Base-by-base conservation (phyloP, 2,797 vertebrate species). In the Mus spretus region DNA sequence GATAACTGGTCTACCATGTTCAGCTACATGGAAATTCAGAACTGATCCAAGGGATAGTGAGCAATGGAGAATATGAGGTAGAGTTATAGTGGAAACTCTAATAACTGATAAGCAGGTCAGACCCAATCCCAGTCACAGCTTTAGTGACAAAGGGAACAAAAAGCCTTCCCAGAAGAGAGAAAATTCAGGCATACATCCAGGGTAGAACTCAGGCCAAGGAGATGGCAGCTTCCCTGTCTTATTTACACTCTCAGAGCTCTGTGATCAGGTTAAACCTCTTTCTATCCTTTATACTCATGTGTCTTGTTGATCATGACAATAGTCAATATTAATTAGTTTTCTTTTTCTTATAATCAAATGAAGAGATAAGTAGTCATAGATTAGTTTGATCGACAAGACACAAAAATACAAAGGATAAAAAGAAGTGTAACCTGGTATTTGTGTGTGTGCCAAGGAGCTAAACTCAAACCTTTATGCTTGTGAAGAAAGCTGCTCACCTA, bases 281-380 rank as follows among this genome's bases (percentile, higher is more conserved):
- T 80, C 40, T 77, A 1, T 61, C 40, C 14, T 65, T 61, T 37
- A 19, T 44, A 12, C 28, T 83, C 79, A 86, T 11, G n/a, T 50
- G 28, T 26, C 75, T 78, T 22, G 28, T 11, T 53, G 84, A 31
- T 78, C 24, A 59, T 80, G 47, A 75, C 77, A 91, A 55, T 31
- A 86, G 53, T 53, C 31, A 19, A 44, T 87, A 72, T 12, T 77
- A 72, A 85, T 47, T 77, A 72, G 14, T 67, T 85, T 79, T 63
- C 53, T 89, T 82, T 70, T 84, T n/a, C 63, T 37, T 89, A 94
- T 80, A 59, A 65, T 40, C 80, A 86, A 40, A 61, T 80, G 70
- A 81, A 65, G 20, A 84, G 55, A 61, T 80, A 84, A 44, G 40
- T 26, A 77, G 40, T 47, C 40, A 47, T 47, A 2, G 20, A 77